Conservation (phyloP, 2,888 invertebrate genomes). For the Hemaris fuciformis region DNA sequence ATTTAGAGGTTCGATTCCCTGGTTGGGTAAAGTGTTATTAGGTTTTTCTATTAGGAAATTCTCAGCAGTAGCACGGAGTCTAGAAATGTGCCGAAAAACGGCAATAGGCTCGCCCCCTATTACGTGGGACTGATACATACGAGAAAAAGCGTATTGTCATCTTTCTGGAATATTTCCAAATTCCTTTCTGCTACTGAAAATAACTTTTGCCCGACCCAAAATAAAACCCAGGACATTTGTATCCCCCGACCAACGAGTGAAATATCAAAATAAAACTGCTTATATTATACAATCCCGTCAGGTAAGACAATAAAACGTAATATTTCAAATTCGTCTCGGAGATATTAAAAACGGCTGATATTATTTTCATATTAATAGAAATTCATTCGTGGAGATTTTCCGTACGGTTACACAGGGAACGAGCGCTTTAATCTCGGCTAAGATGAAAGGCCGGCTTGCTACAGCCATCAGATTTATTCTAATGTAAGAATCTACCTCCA, state of each 20-base stretch:
- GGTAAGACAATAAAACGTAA: conserved; percentile 17
- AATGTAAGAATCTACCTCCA: conserved; percentile 18
- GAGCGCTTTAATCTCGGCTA: conserved; percentile 33
- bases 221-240: neutral
- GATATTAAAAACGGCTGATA: conserved; percentile 15
- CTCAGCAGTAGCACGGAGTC: too few species aligned
- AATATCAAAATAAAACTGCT: neutral
- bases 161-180: too few species aligned
- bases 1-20: too few species aligned
- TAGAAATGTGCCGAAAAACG: too few species aligned
- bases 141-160: too few species aligned
- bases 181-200: too few species aligned
- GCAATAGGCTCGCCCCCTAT: too few species aligned
- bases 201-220: too few species aligned
- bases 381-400: conserved; percentile 38
- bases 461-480: conserved; percentile 25
- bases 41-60: too few species aligned
- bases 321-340: conserved; percentile 13
- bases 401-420: conserved; percentile 24
- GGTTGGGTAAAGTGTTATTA: too few species aligned
- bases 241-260: neutral
- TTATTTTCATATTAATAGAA: conserved; percentile 24
- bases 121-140: too few species aligned
- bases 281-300: conserved; percentile 3
- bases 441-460: conserved; percentile 35